A percentile compares a stretch with the other conserved stretches of the same genome.
Evolutionary conservation across 2,888 invertebrate genomes (phyloP).

Genomic region (Drosophila kambysellisi): DNA sequence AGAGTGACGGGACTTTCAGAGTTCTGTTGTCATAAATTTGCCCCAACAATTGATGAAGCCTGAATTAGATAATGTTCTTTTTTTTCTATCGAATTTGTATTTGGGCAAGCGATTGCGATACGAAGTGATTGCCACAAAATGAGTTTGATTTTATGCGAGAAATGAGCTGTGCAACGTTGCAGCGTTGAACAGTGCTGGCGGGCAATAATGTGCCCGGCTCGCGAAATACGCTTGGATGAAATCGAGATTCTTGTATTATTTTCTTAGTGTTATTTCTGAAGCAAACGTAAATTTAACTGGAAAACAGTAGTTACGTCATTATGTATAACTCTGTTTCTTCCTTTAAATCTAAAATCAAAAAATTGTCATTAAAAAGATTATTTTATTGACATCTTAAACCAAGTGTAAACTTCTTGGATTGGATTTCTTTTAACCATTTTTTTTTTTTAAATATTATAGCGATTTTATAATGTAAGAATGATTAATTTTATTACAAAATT

Average conservation of each 20-base stretch:
- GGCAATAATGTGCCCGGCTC: slow-evolving; percentile 1
- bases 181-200: slow-evolving; percentile 36
- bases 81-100: slow-evolving; percentile 26
- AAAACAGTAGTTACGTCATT: background rate
- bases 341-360: background rate
- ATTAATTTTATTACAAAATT: background rate
- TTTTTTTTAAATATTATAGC: background rate
- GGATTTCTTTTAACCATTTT: no score
- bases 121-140: slow-evolving; percentile 28
- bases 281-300: background rate
- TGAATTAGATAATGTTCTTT: slow-evolving; percentile 50
- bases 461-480: background rate
- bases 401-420: background rate
- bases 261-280: background rate
- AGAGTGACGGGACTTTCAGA: background rate
- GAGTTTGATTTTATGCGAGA: slow-evolving; percentile 20
- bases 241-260: background rate
- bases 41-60: slow-evolving; percentile 70
- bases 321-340: background rate
- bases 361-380: background rate
- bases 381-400: background rate
- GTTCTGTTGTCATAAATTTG: slow-evolving; percentile 18
- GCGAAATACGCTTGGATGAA: background rate
- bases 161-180: slow-evolving; percentile 6
- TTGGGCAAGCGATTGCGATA: slow-evolving; percentile 19